Evolutionary conservation across 2,113 vertebrate species (phyloP).

Genomic region (Ageneiosus marmoratus): DNA sequence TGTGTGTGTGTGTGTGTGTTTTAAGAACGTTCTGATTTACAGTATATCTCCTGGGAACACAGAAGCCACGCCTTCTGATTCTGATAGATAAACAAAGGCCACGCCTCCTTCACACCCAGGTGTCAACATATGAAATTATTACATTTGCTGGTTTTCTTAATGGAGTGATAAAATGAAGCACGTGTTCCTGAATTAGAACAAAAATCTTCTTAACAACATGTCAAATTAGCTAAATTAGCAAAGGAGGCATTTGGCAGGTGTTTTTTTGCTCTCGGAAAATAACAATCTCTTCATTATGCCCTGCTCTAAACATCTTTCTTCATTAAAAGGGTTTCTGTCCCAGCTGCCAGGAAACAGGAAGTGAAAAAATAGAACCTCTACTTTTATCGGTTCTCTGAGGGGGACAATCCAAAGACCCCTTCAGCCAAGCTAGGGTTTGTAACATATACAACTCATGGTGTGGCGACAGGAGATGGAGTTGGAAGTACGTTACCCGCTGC

Average conservation of each 20-base stretch:
- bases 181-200: background rate
- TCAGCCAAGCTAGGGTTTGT: background rate
- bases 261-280: background rate
- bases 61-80: background rate
- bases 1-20: no score
- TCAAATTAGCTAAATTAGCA: background rate
- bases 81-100: background rate
- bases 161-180: background rate
- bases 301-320: background rate
- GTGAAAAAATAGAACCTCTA: background rate
- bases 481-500: constrained; percentile 41
- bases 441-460: no score
- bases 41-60: no score
- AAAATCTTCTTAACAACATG: background rate
- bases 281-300: background rate
- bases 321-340: background rate
- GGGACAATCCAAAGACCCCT: background rate
- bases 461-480: background rate
- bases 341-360: no score
- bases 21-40: no score
- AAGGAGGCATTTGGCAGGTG: background rate
- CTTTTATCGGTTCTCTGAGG: background rate
- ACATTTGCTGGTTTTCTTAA: background rate
- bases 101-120: background rate
- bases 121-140: background rate